These are phyloP conservation scores for Eristalis pertinax DNA, from an alignment of 2,888 invertebrate genomes.

Conservation along the genomic window DNA sequence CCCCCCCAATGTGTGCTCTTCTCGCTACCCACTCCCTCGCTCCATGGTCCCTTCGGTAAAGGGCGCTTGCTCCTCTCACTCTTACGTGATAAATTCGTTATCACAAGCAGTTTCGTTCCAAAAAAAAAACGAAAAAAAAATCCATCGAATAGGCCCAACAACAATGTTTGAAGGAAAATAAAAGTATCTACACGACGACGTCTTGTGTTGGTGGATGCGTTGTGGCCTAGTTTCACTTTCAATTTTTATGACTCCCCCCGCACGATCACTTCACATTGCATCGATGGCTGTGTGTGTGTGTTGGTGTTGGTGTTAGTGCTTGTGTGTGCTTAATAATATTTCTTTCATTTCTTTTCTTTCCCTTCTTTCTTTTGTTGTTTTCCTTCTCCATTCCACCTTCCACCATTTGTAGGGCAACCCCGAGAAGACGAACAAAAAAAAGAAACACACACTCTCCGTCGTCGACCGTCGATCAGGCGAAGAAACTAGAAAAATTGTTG, in stretches of 20 bases:
- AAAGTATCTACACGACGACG: slow-evolving; percentile 63
- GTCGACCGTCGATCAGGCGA: slow-evolving; percentile 37
- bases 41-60: slow-evolving; percentile 29
- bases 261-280: slow-evolving; percentile 4
- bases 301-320: slow-evolving; percentile 24
- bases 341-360: slow-evolving; percentile 17
- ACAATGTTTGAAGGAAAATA: slow-evolving; percentile 40
- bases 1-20: slow-evolving; percentile 18
- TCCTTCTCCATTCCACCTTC: slow-evolving; percentile 10
- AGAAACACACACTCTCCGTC: slow-evolving; percentile 26
- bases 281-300: neutral
- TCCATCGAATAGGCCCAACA: neutral
- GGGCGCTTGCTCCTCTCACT: slow-evolving; percentile 41
- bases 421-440: slow-evolving; percentile 29
- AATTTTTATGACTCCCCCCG: slow-evolving; percentile 68
- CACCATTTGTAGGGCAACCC: slow-evolving; percentile 70
- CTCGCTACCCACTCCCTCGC: neutral
- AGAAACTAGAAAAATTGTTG: slow-evolving; percentile 71
- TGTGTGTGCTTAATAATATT: neutral
- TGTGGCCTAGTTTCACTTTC: slow-evolving; percentile 71
- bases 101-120: slow-evolving; percentile 57
- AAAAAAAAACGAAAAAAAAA: slow-evolving; percentile 24
- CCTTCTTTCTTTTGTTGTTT: neutral
- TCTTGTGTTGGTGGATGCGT: slow-evolving; percentile 67
- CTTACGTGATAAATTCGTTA: slow-evolving; percentile 71